These are phyloP conservation scores for Diarsia dahlii DNA, from an alignment of 2,888 invertebrate species.

Conservation along the genomic window DNA sequence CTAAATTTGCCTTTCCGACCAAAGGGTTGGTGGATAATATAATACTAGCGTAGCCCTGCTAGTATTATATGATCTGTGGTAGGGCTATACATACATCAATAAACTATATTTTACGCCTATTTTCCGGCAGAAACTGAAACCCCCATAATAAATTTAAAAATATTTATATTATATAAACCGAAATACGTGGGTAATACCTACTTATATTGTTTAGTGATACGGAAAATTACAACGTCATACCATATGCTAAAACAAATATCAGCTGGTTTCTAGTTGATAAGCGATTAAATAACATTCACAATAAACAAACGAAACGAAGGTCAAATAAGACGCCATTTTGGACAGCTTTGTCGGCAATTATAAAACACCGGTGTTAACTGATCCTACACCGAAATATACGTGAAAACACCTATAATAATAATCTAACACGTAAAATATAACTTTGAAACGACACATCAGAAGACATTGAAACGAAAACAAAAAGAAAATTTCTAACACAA, in stretches of 20 bases:
- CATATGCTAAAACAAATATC: slow-evolving; percentile 33
- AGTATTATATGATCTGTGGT: too few relatives aligned
- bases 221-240: slow-evolving; percentile 26
- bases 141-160: neutral
- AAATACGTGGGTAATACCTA: neutral
- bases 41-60: too few relatives aligned
- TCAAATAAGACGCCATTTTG: slow-evolving; percentile 66
- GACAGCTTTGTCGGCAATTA: slow-evolving; percentile 50
- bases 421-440: slow-evolving; percentile 14
- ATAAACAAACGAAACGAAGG: slow-evolving; percentile 64
- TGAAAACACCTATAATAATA: slow-evolving; percentile 4
- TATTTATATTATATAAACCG: neutral
- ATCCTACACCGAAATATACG: slow-evolving; percentile 36
- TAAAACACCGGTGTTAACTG: slow-evolving; percentile 55
- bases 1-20: neutral
- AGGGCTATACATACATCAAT: slow-evolving; percentile 25
- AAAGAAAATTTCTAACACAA: slow-evolving; percentile 43
- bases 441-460: slow-evolving; percentile 3
- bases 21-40: too few relatives aligned
- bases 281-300: slow-evolving; percentile 56
- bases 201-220: neutral
- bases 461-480: neutral
- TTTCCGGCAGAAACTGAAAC: slow-evolving; percentile 32
- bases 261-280: slow-evolving; percentile 50
- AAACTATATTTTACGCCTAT: slow-evolving; percentile 8